Evolutionary conservation across 2,888 invertebrate genomes (phyloP).

Genomic region (Norana najaformis): DNA sequence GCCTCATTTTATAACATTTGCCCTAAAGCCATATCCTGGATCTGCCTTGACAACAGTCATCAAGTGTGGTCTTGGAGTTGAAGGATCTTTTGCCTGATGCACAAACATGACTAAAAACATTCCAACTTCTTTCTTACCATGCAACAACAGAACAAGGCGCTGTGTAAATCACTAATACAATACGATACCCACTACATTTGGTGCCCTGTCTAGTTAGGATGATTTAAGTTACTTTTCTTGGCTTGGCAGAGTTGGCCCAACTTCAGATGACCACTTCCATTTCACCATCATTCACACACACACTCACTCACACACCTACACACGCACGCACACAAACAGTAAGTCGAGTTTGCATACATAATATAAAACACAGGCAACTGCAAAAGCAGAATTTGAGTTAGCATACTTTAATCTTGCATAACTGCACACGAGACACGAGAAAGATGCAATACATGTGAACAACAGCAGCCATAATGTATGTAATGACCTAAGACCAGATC

Average conservation of each 20-base stretch:
- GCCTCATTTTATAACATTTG: background rate
- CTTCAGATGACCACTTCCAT: background rate
- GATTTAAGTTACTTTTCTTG: background rate
- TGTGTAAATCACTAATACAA: background rate
- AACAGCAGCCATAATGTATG: background rate
- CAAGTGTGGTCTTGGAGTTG: background rate
- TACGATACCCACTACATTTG: background rate
- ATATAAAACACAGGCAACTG: background rate
- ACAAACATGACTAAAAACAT: background rate
- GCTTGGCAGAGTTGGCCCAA: no score
- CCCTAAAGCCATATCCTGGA: background rate
- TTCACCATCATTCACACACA: no score
- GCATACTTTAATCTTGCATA: conserved; percentile 20
- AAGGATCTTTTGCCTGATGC: background rate
- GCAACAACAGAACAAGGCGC: no score
- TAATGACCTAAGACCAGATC: background rate
- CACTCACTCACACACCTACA: no score
- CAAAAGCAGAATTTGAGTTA: background rate
- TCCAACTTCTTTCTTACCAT: no score
- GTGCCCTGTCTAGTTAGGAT: background rate
- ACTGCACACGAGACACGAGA: conserved; percentile 16
- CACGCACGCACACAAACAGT: no score
- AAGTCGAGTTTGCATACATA: background rate
- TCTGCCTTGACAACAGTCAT: background rate
- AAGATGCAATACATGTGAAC: conserved; percentile 10